Percentiles rank a stretch among this genome's conserved stretches.
phyloP scores from a whole-genome alignment of 2,888 invertebrate species.

The Phragmatobia fuliginosa region DNA sequence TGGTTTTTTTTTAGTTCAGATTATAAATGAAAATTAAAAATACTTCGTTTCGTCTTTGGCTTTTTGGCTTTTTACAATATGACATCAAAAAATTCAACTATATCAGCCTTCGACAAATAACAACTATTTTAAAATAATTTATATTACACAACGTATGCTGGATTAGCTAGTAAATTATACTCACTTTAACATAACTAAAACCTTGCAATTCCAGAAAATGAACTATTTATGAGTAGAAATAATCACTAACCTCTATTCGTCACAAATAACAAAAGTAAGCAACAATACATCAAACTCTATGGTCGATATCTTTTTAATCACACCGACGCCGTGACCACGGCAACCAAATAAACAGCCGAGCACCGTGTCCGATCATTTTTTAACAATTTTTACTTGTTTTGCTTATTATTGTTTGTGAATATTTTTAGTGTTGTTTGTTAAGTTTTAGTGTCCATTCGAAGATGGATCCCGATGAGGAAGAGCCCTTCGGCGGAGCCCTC shows the following conservation, averaged over 20 bases:
- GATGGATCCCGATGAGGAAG: slow-evolving; percentile 69
- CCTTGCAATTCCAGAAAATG: neutral
- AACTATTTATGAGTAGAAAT: neutral
- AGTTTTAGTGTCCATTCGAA: slow-evolving; percentile 38
- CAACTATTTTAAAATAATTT: no score
- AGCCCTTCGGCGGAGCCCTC: slow-evolving; percentile 66
- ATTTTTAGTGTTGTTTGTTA: slow-evolving; percentile 41
- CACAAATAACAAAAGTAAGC: slow-evolving; percentile 8
- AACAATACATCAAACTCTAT: slow-evolving; percentile 3
- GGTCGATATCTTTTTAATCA: slow-evolving; percentile 17
- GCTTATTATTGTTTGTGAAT: slow-evolving; percentile 49
- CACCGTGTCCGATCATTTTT: slow-evolving; percentile 41
- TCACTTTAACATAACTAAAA: neutral
- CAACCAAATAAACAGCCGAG: slow-evolving; percentile 55
- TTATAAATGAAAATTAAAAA: no score
- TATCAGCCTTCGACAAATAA: no score
- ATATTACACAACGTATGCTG: no score
- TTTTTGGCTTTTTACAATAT: no score
- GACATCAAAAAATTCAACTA: no score
- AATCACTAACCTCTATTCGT: neutral
- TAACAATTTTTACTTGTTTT: slow-evolving; percentile 54
- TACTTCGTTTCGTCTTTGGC: no score
- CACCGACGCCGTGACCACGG: slow-evolving; percentile 56
- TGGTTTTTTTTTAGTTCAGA: no score
- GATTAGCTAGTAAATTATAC: no score